phyloP scores from a whole-genome alignment of 2,113 vertebrate genomes.

The Paramisgurnus dabryanus region DNA sequence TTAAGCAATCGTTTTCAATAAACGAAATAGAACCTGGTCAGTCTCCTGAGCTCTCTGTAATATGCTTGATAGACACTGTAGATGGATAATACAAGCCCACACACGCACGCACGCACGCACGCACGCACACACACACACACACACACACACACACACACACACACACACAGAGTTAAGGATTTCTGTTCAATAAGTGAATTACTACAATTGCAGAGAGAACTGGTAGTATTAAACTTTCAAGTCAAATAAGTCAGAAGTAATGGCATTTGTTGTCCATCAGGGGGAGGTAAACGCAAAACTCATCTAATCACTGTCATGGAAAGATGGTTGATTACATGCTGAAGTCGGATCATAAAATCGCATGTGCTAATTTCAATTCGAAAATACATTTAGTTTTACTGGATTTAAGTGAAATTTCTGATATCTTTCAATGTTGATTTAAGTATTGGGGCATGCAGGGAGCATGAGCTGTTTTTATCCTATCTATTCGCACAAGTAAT shows the following conservation, averaged over 20 bases:
- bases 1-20: background rate
- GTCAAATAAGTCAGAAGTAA: conserved; percentile 27
- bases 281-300: conserved; percentile 7
- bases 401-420: too few species aligned
- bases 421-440: background rate
- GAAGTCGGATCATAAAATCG: background rate
- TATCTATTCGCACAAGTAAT: background rate
- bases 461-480: background rate
- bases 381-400: too few species aligned
- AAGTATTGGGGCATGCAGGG: background rate
- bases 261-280: conserved; percentile 13
- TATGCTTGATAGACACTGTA: background rate
- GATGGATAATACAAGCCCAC: background rate
- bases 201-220: conserved; percentile 26
- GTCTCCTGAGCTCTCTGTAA: background rate
- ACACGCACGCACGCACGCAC: too few species aligned
- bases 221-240: conserved; percentile 17
- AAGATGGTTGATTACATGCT: background rate
- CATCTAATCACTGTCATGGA: conserved; percentile 1
- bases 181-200: conserved; percentile 17
- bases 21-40: background rate
- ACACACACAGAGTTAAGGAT: background rate
- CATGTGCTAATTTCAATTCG: background rate
- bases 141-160: too few species aligned
- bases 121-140: conserved; percentile 2